Base-by-base conservation (phyloP, 2,113 vertebrate species). In the Gnathonemus longibarbis region DNA sequence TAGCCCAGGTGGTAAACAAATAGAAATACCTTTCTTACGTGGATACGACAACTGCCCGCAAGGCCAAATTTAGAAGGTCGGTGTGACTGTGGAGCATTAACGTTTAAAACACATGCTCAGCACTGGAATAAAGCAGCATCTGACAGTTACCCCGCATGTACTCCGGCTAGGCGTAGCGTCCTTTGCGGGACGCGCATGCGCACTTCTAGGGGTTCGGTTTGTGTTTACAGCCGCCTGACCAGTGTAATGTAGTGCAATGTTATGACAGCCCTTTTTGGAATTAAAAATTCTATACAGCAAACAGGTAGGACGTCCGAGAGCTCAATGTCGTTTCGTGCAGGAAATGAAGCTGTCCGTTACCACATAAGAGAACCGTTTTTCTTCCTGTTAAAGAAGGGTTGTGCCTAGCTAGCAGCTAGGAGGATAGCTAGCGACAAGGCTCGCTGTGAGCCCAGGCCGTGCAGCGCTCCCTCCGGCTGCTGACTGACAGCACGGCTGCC, bases 171-270 rank as follows among this genome's bases (percentile, higher is more conserved):
- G 39, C 39, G 80, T 1, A 46, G 42, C 8, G 80, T 84, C 80
- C 80, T 48, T n/a, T 48, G 80, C 83, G 45, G 42, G 35, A 6
- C 31, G 91, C 96, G 95, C 95, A 95, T 95, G 95, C 95, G 95
- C 93, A 89, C 46, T 93, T 7, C 31, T 83, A 92, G 91, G 93
- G 93, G 92, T 94, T 91, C 92, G 94, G 93, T 90, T 94, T 95
- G 94, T 96, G 96, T 96, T 96, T 96, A 96, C 95, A 95, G 96
- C 93, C 90, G 91, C 92, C 92, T 91, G 90, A 48, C 24, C 70
- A 24, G n/a, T 62, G 56, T 90, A 39, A 87, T 86, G 86, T 88
- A 90, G 66, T 45, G 85, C 62, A 80, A 83, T 88, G 89, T 74
- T 74, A 87, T 90, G 58, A 88, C 85, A 88, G 74, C 66, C 87